These are phyloP conservation scores for Poeciliopsis turneri DNA, from an alignment of 2,797 vertebrate genomes.

Conservation along the genomic window DNA sequence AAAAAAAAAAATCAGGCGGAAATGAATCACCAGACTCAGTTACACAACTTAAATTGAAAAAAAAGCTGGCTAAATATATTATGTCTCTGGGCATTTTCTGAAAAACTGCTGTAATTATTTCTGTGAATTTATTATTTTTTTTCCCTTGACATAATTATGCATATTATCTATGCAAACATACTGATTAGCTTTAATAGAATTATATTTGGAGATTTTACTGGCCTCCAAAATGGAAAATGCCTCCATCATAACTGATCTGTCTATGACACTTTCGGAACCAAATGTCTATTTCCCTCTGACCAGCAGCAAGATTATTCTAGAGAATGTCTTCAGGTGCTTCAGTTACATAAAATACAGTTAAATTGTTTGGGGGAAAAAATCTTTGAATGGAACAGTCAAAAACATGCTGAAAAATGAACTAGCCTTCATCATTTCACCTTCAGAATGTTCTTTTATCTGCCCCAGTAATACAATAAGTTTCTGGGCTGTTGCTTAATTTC, in stretches of 20 bases:
- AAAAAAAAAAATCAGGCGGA: background rate
- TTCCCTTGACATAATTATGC: too few relatives aligned
- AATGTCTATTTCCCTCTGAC: background rate
- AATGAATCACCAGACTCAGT: background rate
- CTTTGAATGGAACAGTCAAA: background rate
- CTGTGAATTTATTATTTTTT: too few relatives aligned
- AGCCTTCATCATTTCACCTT: background rate
- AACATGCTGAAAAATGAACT: background rate
- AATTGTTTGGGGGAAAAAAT: background rate
- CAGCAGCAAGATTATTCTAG: background rate
- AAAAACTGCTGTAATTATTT: too few relatives aligned
- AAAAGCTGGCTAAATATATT: background rate
- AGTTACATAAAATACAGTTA: background rate
- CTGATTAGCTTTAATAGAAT: background rate
- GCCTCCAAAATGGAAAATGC: background rate
- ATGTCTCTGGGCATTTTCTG: too few relatives aligned
- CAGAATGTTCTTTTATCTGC: background rate
- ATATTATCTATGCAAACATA: too few relatives aligned
- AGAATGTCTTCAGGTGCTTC: background rate
- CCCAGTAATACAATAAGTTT: background rate
- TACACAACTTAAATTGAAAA: background rate
- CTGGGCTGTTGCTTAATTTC: background rate
- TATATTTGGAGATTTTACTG: background rate
- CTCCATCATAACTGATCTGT: background rate
- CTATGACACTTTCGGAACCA: background rate